phyloP scores from a whole-genome alignment of 2,888 invertebrate genomes.

The Netelia inedita region DNA sequence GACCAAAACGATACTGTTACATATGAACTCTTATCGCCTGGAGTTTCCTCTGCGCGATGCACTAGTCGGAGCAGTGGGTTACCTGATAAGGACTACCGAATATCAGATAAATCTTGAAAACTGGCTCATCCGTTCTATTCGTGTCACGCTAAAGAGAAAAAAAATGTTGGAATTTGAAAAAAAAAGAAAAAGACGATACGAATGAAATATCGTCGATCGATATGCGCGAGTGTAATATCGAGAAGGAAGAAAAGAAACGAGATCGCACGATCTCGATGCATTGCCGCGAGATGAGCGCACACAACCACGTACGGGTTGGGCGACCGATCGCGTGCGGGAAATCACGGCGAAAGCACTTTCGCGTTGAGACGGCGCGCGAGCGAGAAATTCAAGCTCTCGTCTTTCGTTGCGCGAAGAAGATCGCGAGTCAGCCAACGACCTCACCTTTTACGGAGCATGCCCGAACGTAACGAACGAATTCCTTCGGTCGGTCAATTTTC shows the following conservation, averaged over 20 bases:
- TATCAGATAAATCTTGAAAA: slow-evolving; percentile 29
- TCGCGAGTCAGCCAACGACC: slow-evolving; percentile 58
- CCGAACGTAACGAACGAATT: slow-evolving; percentile 15
- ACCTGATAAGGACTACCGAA: slow-evolving; percentile 4
- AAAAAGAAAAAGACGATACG: not conserved
- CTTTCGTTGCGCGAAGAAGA: slow-evolving; percentile 6
- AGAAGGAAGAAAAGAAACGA: not conserved
- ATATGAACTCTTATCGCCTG: not conserved
- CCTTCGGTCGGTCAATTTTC: not conserved
- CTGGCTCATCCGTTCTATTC: not conserved
- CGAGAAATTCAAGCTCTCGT: slow-evolving; percentile 37
- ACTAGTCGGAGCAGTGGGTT: not conserved
- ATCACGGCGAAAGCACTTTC: slow-evolving; percentile 81
- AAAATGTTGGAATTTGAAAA: not conserved
- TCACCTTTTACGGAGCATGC: slow-evolving; percentile 49
- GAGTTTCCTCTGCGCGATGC: not conserved
- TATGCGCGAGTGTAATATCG: not conserved
- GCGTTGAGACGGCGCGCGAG: slow-evolving; percentile 48
- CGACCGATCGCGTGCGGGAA: slow-evolving; percentile 72
- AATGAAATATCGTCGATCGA: not conserved
- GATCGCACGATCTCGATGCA: slow-evolving; percentile 27
- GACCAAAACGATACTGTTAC: not conserved
- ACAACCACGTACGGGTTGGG: not conserved
- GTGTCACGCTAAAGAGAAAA: not conserved
- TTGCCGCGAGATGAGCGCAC: slow-evolving; percentile 30